phyloP scores from a whole-genome alignment of 2,888 invertebrate genomes.

The Amphipyra berbera region DNA sequence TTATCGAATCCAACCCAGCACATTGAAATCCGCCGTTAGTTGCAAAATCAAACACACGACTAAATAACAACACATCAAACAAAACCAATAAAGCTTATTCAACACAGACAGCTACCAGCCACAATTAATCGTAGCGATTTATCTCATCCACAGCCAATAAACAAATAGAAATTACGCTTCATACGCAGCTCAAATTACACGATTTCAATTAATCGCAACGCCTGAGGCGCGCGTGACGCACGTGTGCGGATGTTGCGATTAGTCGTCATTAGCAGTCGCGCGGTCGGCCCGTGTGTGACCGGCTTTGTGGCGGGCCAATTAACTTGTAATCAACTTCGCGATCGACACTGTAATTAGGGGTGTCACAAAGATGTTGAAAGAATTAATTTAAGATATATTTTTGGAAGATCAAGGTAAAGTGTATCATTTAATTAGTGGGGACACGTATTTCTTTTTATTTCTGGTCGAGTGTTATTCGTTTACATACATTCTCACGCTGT shows the following conservation, averaged over 20 bases:
- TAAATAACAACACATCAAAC: conserved; percentile 3
- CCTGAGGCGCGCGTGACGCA: conserved; percentile 48
- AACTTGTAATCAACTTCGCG: conserved; percentile 58
- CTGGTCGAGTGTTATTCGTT: too few relatives aligned
- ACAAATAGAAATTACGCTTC: conserved; percentile 52
- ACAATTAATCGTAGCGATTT: conserved; percentile 42
- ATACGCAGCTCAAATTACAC: conserved; percentile 49
- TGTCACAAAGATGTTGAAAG: conserved; percentile 11
- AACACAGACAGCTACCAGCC: conserved; percentile 17
- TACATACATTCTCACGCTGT: too few relatives aligned
- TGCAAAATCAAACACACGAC: conserved; percentile 8
- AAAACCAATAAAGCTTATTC: conserved; percentile 7
- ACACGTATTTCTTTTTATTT: too few relatives aligned
- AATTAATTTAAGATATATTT: background rate
- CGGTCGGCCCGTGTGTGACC: conserved; percentile 37
- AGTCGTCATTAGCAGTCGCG: conserved; percentile 54
- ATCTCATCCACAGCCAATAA: conserved; percentile 47
- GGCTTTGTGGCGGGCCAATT: conserved; percentile 50
- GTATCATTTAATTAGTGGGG: too few relatives aligned
- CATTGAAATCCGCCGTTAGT: background rate
- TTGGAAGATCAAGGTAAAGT: too few relatives aligned
- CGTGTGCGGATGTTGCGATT: conserved; percentile 52
- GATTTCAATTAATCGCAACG: conserved; percentile 58
- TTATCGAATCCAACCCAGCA: background rate
- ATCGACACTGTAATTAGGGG: conserved; percentile 53